phyloP scores from a whole-genome alignment of 2,888 invertebrate species.

The Diaperis boleti region DNA sequence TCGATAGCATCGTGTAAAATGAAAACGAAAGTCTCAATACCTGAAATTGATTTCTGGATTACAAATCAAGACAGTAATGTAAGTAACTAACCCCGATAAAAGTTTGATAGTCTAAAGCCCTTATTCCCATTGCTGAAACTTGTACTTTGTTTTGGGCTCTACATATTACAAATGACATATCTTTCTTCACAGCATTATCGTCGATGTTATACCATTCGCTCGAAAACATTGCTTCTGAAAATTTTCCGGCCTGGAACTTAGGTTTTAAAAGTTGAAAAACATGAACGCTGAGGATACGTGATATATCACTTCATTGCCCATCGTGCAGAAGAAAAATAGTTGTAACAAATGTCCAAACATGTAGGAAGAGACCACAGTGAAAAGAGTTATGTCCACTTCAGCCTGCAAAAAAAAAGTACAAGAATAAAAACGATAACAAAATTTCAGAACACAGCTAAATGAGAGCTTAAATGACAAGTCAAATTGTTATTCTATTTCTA shows the following conservation, averaged over 20 bases:
- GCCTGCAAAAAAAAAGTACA: slow-evolving; percentile 37
- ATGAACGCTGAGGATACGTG: slow-evolving; percentile 2
- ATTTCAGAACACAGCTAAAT: neutral
- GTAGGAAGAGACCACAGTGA: slow-evolving; percentile 37
- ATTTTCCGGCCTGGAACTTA: slow-evolving; percentile 14
- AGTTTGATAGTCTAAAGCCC: slow-evolving; percentile 11
- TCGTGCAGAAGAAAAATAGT: slow-evolving; percentile 24
- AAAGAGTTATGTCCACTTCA: slow-evolving; percentile 33
- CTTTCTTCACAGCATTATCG: slow-evolving; percentile 4
- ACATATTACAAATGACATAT: slow-evolving; percentile 13
- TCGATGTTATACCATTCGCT: slow-evolving; percentile 30
- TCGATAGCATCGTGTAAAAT: slow-evolving; percentile 27
- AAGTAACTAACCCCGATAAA: slow-evolving; percentile 17
- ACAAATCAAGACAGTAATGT: no score
- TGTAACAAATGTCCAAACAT: slow-evolving; percentile 44
- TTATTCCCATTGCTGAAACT: slow-evolving; percentile 21
- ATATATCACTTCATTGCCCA: slow-evolving; percentile 27
- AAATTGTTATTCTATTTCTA: no score
- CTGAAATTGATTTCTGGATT: no score
- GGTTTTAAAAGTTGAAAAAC: neutral
- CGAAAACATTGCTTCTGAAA: slow-evolving; percentile 9
- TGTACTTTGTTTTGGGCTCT: slow-evolving; percentile 20
- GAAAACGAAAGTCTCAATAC: slow-evolving; percentile 32
- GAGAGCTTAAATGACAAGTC: no score
- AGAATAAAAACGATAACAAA: neutral